Percentiles rank a stretch among this genome's conserved stretches.
Evolutionary conservation across 2,113 vertebrate species (phyloP).

Genomic region (Muntiacus muntjak): DNA sequence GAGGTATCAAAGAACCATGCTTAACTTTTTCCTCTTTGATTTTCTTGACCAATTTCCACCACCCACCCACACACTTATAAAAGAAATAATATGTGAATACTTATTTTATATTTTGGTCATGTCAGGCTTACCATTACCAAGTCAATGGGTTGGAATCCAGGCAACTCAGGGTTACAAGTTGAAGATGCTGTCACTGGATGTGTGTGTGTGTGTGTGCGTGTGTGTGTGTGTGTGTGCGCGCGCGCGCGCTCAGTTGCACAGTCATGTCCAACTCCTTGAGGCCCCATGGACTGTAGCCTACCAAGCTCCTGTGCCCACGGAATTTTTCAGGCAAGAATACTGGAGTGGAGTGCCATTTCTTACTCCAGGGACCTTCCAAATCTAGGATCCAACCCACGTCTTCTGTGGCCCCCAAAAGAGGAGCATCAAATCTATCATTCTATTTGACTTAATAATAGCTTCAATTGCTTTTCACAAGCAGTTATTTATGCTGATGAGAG

Average conservation of each 20-base stretch:
- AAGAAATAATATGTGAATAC: background rate
- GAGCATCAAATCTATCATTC: background rate
- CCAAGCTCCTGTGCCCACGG: background rate
- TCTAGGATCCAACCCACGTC: fast-evolving
- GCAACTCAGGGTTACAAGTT: background rate
- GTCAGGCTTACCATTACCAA: background rate
- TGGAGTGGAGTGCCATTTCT: background rate
- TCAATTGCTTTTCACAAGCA: background rate
- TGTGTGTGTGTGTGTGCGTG: background rate
- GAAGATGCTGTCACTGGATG: background rate
- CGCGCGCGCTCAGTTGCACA: background rate
- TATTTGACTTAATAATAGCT: background rate
- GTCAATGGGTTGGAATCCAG: background rate
- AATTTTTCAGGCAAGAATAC: background rate
- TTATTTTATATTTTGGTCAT: background rate
- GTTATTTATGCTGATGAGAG: background rate
- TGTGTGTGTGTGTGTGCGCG: too few species aligned
- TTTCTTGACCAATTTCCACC: background rate
- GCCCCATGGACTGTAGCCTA: background rate
- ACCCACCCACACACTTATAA: background rate
- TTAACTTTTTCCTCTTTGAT: background rate
- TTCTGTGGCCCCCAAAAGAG: background rate
- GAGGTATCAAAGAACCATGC: background rate
- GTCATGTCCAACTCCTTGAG: background rate
- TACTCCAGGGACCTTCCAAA: background rate